phyloP scores from a whole-genome alignment of 92 coral and sea anemone genomes.

The Porites divaricata region DNA sequence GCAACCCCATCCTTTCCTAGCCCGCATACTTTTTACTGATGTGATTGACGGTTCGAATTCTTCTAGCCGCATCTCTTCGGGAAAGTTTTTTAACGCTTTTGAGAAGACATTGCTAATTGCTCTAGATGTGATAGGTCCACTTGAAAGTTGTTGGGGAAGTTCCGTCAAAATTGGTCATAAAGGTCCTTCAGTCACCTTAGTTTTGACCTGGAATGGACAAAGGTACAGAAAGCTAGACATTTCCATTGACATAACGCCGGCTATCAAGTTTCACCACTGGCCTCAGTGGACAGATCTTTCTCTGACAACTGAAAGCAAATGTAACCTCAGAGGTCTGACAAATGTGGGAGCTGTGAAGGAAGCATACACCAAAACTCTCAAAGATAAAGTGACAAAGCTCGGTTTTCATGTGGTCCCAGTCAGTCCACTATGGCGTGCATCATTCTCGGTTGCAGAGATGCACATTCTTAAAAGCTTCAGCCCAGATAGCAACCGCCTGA shows the following conservation, averaged over 20 bases:
- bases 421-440: constrained; percentile 38
- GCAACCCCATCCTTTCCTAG: constrained; percentile 30
- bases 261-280: constrained; percentile 38
- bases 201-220: constrained; percentile 39
- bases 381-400: constrained; percentile 15
- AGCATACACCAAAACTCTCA: constrained; percentile 17
- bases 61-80: neutral
- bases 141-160: neutral
- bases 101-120: neutral
- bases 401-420: constrained; percentile 30
- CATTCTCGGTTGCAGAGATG: constrained; percentile 38
- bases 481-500: constrained; percentile 35
- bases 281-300: constrained; percentile 30
- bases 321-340: neutral
- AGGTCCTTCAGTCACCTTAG: constrained; percentile 32
- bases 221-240: constrained; percentile 17
- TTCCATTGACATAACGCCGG: constrained; percentile 31
- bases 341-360: too few species aligned
- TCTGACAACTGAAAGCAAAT: neutral
- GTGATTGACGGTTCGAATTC: neutral
- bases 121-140: neutral
- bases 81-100: neutral
- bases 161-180: neutral
- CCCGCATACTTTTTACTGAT: constrained; percentile 17
- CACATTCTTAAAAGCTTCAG: constrained; percentile 10